Percentiles rank a stretch among this genome's conserved stretches.
Conservation (phyloP, 2,888 invertebrate genomes). For the Hymenopus coronatus region DNA sequence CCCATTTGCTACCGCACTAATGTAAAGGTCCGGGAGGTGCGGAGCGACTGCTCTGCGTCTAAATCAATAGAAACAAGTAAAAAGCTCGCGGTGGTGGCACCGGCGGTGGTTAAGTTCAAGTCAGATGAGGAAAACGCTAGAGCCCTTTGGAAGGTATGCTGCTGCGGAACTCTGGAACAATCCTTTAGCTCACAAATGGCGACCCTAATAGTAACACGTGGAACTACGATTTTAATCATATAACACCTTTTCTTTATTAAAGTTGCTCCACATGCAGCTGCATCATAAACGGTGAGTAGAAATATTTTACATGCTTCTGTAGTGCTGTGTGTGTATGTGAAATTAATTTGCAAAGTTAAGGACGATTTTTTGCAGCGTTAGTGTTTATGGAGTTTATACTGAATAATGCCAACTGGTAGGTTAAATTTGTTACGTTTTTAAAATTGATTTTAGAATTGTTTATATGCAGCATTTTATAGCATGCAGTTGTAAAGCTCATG, state of each 20-base stretch:
- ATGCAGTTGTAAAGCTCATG: no score
- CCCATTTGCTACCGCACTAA: neutral
- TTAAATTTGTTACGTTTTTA: no score
- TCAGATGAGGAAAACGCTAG: neutral
- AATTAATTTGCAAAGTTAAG: no score
- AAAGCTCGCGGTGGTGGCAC: neutral
- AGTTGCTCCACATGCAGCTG: neutral
- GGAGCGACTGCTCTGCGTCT: neutral
- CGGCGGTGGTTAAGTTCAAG: neutral
- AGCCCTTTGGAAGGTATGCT: neutral
- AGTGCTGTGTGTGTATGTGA: neutral
- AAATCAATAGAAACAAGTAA: slow-evolving; percentile 8
- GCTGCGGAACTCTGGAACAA: neutral
- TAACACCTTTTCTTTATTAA: neutral
- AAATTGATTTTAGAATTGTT: no score
- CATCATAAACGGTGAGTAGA: neutral
- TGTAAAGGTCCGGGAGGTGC: neutral
- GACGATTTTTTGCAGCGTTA: no score
- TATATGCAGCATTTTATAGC: no score
- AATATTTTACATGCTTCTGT: neutral
- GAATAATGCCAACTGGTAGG: no score
- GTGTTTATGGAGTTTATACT: no score
- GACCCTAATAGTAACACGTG: neutral
- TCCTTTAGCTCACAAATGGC: neutral
- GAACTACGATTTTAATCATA: neutral